Evolutionary conservation across 2,113 vertebrate species (phyloP).

Genomic region (Nettapus auritus): DNA sequence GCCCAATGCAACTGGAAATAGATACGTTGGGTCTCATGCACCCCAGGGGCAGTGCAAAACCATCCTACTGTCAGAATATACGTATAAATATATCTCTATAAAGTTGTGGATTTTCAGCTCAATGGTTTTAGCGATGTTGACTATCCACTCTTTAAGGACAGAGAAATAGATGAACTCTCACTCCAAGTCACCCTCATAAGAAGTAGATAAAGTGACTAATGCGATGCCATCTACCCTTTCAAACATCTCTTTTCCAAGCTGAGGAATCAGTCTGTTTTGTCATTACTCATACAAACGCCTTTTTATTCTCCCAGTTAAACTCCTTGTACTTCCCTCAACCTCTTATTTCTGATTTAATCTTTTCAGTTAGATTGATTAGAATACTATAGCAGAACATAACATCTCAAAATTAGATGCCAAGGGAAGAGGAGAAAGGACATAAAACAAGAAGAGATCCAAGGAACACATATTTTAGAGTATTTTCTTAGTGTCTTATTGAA

Average conservation of each 20-base stretch:
- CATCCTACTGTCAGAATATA: neutral
- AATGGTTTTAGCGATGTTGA: neutral
- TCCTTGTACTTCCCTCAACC: neutral
- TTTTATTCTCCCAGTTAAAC: neutral
- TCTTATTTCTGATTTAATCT: neutral
- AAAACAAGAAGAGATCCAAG: neutral
- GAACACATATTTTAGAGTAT: neutral
- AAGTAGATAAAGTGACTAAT: neutral
- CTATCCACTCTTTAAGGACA: neutral
- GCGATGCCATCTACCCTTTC: neutral
- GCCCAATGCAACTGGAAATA: neutral
- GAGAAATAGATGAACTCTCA: neutral
- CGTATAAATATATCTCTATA: rapidly evolving
- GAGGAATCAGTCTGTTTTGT: neutral
- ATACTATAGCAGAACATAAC: neutral
- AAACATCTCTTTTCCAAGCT: neutral
- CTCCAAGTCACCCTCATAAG: neutral
- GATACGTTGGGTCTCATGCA: rapidly evolving
- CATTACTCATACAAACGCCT: neutral
- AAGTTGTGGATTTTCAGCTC: neutral
- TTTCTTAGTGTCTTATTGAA: neutral
- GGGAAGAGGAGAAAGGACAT: neutral
- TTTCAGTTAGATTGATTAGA: neutral
- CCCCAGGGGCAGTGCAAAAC: neutral
- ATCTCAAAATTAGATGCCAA: neutral